Evolutionary conservation across 1,140 invertebrate genomes (phyloP), one percentile per base, ranked within the genome.

Genomic region (Bombus sylvicola): DNA sequence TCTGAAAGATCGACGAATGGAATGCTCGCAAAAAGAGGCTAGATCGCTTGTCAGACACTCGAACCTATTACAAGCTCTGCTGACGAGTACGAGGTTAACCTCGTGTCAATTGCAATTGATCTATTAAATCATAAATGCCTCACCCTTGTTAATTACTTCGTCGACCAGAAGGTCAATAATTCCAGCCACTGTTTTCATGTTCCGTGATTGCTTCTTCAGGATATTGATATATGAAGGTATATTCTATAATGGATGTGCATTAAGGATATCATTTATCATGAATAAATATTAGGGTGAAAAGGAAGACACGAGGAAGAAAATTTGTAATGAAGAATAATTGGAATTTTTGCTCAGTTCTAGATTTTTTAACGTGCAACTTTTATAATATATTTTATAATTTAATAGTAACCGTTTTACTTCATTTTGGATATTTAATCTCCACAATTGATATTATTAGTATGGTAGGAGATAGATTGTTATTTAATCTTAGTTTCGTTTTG

Each of bases 71-170:
- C 37, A 18, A 39, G 25, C n/a, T 64, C 41, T 25, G 41, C 69
- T 64, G 31, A 82, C 9, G 28, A 22, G 39, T 18, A 64, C 22
- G 69, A 43, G 37, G 66, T 81, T 81, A 71, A 81, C 66, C 78
- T 69, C 66, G 66, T 81, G 53, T 72, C 47, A 81, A 81, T 81
- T 81, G 43, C 68, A 41, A 73, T 34, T 73, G 47, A 81, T 81
- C 79, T 81, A 81, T 81, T 81, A 81, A 73, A 81, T 81, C 47
- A 59, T 71, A 81, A 77, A 39, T 53, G 47, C 37, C 37, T 73
- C 18, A 37, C 28, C 69, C 18, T 25, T 25, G 34, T 18, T 62
- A 69, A 81, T 81, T 81, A 39, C 43, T 71, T 53, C 15, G 10
- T 5, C n/a, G 22, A 47, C 28, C 10, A 9, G 8, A 43, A n/a